phyloP scores from a whole-genome alignment of 2,888 invertebrate species.

The Brachyopa scutellaris region DNA sequence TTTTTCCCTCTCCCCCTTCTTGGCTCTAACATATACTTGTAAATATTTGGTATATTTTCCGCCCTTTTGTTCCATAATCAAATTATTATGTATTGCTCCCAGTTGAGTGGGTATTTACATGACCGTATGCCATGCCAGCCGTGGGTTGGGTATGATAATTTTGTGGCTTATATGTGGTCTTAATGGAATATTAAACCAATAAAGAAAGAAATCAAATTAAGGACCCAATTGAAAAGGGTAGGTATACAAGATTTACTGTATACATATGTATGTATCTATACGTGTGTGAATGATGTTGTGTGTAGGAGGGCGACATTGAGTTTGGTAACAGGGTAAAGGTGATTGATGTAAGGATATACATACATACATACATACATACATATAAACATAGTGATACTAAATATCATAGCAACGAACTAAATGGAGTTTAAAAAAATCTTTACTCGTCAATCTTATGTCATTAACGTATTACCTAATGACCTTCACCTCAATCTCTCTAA shows the following conservation, averaged over 20 bases:
- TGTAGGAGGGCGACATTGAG: not conserved
- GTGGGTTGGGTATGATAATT: conserved; percentile 39
- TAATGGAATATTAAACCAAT: conserved; percentile 62
- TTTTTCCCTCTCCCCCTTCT: conserved; percentile 19
- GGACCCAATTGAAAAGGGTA: conserved; percentile 29
- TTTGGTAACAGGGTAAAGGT: no score
- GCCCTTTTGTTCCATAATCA: conserved; percentile 68
- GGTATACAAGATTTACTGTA: no score
- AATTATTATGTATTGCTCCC: conserved; percentile 63
- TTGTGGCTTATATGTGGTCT: conserved; percentile 57
- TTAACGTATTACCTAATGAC: no score
- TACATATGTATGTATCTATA: no score
- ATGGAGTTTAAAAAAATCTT: no score
- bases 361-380: no score
- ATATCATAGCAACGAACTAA: no score
- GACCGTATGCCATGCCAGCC: not conserved
- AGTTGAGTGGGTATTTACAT: conserved; percentile 35
- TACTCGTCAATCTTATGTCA: no score
- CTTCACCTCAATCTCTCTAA: no score
- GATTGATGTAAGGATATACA: no score
- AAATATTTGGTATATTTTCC: conserved; percentile 62
- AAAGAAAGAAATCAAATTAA: conserved; percentile 56
- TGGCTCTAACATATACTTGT: conserved; percentile 26
- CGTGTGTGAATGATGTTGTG: not conserved
- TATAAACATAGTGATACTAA: no score